Evolutionary conservation across 2,888 invertebrate genomes (phyloP), one percentile per base, ranked within the genome.

Genomic region (Patella ulyssiponensis): DNA sequence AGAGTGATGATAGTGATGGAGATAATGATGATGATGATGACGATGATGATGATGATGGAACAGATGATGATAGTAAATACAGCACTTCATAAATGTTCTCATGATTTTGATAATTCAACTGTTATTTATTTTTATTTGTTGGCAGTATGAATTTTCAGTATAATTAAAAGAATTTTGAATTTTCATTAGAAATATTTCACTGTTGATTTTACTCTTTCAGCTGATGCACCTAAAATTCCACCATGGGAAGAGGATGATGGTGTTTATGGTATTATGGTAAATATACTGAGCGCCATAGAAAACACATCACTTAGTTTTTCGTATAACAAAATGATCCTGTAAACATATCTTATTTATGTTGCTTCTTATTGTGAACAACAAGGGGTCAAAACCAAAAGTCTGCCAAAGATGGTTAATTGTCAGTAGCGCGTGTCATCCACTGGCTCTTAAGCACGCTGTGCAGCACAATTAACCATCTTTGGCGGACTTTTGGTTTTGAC

Each of bases 191-290:
- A 33, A 33, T 33, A 33, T 33, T 33, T 44, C n/a, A 77, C 23
- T 44, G 51, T 78, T 58, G 9, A 53, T 76, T 53, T 70, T 73
- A 15, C 56, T 75, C 71, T 44, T 86, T 54, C 80, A 88, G 88
- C 87, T 84, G 88, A 87, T 77, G 86, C 88, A 71, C 88, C 89
- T 23, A 88, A 86, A 69, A 87, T 89, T 73, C 86, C 88, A 69
- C 92, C 92, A 1, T 92, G 92, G 92, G 91, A 91, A 80, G 92
- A 92, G 82, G 91, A 92, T 33, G 90, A 90, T 87, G 92, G 92
- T 2, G 85, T 91, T 23, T 92, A 91, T 87, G 92, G 91, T 20
- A 91, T 92, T 51, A 91, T 92, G 90, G 90, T 90, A 78, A 80
- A 86, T 77, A 33, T 71, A 20, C n/a, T n/a, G n/a, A n/a, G n/a